phyloP scores from a whole-genome alignment of 2,113 vertebrate genomes.

The Gymnobelideus leadbeateri region DNA sequence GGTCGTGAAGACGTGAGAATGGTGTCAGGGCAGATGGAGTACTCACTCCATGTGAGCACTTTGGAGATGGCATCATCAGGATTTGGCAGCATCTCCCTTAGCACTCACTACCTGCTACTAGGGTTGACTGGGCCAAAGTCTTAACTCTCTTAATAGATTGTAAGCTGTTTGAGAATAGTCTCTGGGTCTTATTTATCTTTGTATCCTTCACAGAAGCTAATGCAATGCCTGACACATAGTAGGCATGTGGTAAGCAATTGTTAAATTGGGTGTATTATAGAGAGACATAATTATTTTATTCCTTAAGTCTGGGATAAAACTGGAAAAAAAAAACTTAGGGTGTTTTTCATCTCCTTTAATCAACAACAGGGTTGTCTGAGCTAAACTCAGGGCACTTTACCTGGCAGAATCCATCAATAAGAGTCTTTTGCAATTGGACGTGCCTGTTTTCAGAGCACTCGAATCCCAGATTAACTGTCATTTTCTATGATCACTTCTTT shows the following conservation, averaged over 20 bases:
- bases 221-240: not conserved
- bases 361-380: not conserved
- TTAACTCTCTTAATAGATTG: not conserved
- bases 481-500: not conserved
- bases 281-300: not conserved
- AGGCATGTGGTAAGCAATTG: not conserved
- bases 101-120: not conserved
- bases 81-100: not conserved
- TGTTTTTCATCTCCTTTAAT: conserved; percentile 42
- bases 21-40: not conserved
- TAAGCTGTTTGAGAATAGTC: not conserved
- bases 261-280: not conserved
- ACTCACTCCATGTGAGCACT: not conserved
- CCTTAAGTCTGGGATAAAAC: not conserved
- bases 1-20: no score
- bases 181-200: not conserved
- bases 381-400: not conserved
- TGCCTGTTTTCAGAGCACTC: not conserved
- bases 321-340: not conserved
- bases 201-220: not conserved
- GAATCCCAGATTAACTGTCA: not conserved
- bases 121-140: no score
- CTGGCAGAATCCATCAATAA: not conserved
- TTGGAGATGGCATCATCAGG: not conserved
- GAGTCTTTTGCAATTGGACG: not conserved